Evolutionary conservation across 2,113 vertebrate genomes (phyloP), one percentile per base, ranked within the genome.

Genomic region (Hypanus sabinus): DNA sequence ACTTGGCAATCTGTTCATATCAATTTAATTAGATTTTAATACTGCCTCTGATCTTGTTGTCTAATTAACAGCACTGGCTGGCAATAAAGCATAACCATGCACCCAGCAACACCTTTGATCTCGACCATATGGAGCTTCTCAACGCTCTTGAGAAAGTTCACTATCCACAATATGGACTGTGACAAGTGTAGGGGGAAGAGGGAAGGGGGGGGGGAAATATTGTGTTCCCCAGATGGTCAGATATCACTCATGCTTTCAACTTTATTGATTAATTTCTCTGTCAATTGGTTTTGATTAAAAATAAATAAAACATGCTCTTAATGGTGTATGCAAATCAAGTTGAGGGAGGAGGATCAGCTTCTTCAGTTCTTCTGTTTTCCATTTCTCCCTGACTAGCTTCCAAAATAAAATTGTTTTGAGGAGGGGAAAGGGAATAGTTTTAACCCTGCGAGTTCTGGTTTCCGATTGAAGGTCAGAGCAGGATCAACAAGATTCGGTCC

Each of bases 21-120:
- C 98, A 98, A 98, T 98, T 99, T 99, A 99, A 99, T 99, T 99
- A 98, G 98, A 99, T 99, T 99, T 99, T 99, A 99, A 99, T 99
- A 99, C 98, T 98, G 98, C 98, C 98, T 99, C 98, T 99, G 98
- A 99, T 99, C 98, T 99, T 99, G 98, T 99, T 99, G 99, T 98
- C 98, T 99, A 99, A 99, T 99, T 99, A 99, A 99, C 99, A 99
- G 98, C 98, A 98, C 98, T 98, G 99, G 98, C 98, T 99, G 98
- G 99, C 98, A 99, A 99, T 99, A 99, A 99, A 99, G 98, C 97
- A 98, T 98, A 99, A 98, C 97, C 98, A 98, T 98, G 98, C 98
- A 99, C 98, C 98, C 98, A 98, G 98, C 98, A 98, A 99, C 99
- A 99, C 99, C 98, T 99, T 99, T 99, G 99, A 99, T 99, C 99